phyloP scores from a whole-genome alignment of 2,797 vertebrate species.

The Chelmon rostratus region DNA sequence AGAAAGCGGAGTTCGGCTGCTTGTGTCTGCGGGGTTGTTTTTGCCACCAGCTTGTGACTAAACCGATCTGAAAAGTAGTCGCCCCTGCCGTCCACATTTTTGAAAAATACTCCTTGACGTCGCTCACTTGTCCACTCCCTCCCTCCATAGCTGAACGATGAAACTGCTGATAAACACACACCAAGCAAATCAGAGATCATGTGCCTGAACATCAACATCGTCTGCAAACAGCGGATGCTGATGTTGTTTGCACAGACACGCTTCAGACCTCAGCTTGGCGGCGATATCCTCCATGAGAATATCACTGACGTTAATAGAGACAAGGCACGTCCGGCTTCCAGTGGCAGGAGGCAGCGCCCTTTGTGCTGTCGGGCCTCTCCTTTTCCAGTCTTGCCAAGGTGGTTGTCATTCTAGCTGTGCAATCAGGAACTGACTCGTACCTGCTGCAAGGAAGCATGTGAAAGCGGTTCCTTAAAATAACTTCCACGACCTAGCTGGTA shows the following conservation, averaged over 20 bases:
- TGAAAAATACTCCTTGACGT: not conserved
- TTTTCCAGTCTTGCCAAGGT: not conserved
- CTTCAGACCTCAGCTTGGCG: slow-evolving; percentile 6
- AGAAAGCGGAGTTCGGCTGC: not conserved
- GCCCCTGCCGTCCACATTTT: too few relatives aligned
- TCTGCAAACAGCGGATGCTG: slow-evolving; percentile 42
- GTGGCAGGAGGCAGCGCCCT: slow-evolving; percentile 20
- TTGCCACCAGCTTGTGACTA: not conserved
- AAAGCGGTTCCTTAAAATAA: slow-evolving; percentile 14
- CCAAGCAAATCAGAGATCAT: slow-evolving; percentile 10
- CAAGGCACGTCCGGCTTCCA: slow-evolving; percentile 14
- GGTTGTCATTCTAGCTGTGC: slow-evolving; percentile 18
- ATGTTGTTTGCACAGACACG: slow-evolving; percentile 39
- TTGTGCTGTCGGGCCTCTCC: slow-evolving; percentile 28
- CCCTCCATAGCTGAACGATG: not conserved
- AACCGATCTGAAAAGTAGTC: too few relatives aligned
- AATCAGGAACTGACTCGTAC: slow-evolving; percentile 26
- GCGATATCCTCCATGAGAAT: slow-evolving; percentile 24
- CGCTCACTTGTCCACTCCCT: not conserved
- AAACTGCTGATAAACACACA: slow-evolving; percentile 14
- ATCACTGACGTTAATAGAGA: slow-evolving; percentile 1
- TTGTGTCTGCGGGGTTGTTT: not conserved
- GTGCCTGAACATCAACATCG: slow-evolving; percentile 28
- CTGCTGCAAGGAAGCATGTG: slow-evolving; percentile 3
- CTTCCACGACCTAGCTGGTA: not conserved